Conservation (phyloP, 2,888 invertebrate species). For the Drosophila ezoana region DNA sequence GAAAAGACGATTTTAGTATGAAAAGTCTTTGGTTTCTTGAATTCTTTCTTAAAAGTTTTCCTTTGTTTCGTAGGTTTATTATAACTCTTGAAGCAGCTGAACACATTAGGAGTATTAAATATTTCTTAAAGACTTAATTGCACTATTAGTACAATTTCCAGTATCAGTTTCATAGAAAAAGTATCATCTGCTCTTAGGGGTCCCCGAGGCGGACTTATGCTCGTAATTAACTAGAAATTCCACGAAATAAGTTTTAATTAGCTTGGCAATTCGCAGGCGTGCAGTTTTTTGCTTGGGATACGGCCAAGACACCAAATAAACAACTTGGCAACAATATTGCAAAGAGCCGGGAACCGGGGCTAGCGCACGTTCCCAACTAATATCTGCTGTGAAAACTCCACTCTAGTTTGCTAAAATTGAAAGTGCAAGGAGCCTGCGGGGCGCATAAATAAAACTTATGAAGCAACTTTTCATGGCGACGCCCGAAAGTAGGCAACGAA, state of each 20-base stretch:
- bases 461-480: slow-evolving; percentile 37
- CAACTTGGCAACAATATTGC: slow-evolving; percentile 36
- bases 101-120: no score
- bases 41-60: no score
- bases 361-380: not conserved
- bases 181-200: not conserved
- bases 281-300: slow-evolving; percentile 3
- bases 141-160: not conserved
- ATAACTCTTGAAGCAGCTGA: no score
- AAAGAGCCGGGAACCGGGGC: slow-evolving; percentile 26
- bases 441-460: slow-evolving; percentile 57
- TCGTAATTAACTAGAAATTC: slow-evolving; percentile 45
- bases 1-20: no score
- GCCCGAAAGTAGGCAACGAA: slow-evolving; percentile 38
- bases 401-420: slow-evolving; percentile 26
- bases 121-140: not conserved
- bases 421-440: slow-evolving; percentile 37
- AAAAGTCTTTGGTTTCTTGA: no score
- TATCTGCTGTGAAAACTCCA: slow-evolving; percentile 14
- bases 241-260: slow-evolving; percentile 65
- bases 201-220: slow-evolving; percentile 17
- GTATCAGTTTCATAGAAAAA: not conserved
- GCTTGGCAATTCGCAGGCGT: slow-evolving; percentile 27
- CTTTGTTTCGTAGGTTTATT: no score
- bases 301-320: slow-evolving; percentile 37